Conservation (phyloP, 2,113 vertebrate species). For the Crotalus helleri region DNA sequence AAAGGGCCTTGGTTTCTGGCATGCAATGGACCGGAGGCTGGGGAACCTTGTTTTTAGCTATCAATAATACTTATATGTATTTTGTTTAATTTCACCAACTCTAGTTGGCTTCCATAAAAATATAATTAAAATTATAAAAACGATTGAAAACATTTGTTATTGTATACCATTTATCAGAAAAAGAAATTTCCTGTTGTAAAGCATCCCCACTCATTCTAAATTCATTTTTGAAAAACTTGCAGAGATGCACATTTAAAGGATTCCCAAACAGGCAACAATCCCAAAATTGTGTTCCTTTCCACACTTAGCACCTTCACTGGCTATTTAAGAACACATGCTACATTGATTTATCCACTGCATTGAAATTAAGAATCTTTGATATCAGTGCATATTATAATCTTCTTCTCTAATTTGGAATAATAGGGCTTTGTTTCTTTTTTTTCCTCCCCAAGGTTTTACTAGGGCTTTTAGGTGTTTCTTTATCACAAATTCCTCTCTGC, state of each 20-base stretch:
- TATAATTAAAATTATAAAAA: too few species aligned
- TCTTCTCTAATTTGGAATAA: not conserved
- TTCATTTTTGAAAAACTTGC: not conserved
- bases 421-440: not conserved
- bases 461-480: not conserved
- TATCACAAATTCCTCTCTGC: not conserved
- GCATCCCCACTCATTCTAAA: not conserved
- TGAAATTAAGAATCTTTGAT: not conserved
- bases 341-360: not conserved
- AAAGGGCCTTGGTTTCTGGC: too few species aligned
- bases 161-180: too few species aligned
- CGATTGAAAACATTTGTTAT: too few species aligned
- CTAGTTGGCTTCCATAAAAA: too few species aligned
- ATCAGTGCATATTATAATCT: not conserved
- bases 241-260: not conserved
- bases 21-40: too few species aligned
- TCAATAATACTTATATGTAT: too few species aligned
- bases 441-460: not conserved
- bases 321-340: not conserved
- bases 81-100: too few species aligned
- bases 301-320: not conserved
- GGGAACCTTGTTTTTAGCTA: too few species aligned
- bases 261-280: not conserved
- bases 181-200: not conserved
- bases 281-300: not conserved